Percentiles rank a stretch among this genome's conserved stretches.
Evolutionary conservation across 2,888 invertebrate genomes (phyloP).

Genomic region (Clivina fossor): DNA sequence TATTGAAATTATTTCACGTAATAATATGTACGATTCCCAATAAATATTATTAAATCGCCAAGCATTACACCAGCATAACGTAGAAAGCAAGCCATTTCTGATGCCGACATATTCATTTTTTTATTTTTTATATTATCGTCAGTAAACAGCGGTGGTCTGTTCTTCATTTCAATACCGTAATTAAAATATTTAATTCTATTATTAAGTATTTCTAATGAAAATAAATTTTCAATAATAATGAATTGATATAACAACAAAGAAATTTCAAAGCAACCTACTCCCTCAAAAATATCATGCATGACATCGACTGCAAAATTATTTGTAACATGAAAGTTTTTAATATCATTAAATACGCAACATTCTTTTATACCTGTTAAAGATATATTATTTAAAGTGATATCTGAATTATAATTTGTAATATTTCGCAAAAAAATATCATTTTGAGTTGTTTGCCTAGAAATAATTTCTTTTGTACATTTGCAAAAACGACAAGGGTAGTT

Average conservation of each 20-base stretch:
- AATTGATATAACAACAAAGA: slow-evolving; percentile 3
- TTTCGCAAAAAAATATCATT: slow-evolving; percentile 28
- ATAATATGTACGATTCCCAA: too few species aligned
- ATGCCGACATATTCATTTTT: slow-evolving; percentile 7
- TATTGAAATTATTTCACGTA: too few species aligned
- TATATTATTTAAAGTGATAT: slow-evolving; percentile 26
- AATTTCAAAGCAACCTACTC: slow-evolving; percentile 14
- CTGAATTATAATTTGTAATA: slow-evolving; percentile 19
- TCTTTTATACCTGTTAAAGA: slow-evolving; percentile 25
- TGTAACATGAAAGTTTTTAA: slow-evolving; percentile 16
- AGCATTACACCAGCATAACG: background rate
- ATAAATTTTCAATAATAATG: slow-evolving; percentile 8
- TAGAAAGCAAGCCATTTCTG: slow-evolving; percentile 1
- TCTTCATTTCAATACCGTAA: background rate
- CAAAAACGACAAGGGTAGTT: slow-evolving; percentile 39
- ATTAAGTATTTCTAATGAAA: background rate
- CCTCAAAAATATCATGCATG: slow-evolving; percentile 22
- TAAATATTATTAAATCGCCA: slow-evolving; percentile 4
- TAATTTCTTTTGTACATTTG: slow-evolving; percentile 27
- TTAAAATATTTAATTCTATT: slow-evolving; percentile 1
- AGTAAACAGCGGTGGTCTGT: slow-evolving; percentile 2
- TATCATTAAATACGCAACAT: slow-evolving; percentile 24
- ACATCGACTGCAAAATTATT: slow-evolving; percentile 11
- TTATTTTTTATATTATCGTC: slow-evolving; percentile 1
- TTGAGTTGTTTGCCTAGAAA: slow-evolving; percentile 27